Evolutionary conservation across 2,113 vertebrate species (phyloP), one percentile per base, ranked within the genome.

Genomic region (Anser cygnoides): DNA sequence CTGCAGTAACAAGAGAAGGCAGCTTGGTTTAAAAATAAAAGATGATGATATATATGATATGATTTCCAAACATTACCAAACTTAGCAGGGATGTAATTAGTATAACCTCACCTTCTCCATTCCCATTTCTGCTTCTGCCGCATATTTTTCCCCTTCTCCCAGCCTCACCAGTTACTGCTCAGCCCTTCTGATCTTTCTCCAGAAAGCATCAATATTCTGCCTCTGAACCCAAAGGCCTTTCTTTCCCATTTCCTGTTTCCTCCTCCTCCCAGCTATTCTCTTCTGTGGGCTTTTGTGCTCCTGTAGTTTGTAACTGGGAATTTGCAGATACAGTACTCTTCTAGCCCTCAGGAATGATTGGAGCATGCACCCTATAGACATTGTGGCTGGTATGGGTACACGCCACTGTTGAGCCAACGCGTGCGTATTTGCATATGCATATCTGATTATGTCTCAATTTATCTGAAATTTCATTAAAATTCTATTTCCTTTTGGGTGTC

Each of bases 391-490:
- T 86, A 93, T 75, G 68, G 79, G 80, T 61, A 77, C 50, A 78
- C 35, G 31, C 35, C 2, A 4, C 52, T 78, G 75, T 43, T 80
- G 63, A 89, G 67, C 66, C 28, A 75, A 71, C 66, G 81, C 25
- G 35, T n/a, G 23, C 74, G 31, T 63, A 58, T 92, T 95, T 86
- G 70, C 35, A 29, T 84, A 61, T 63, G 54, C n/a, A 43, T 86
- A 44, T 61, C 26, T 85, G 52, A 66, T 88, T 82, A 68, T 49
- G n/a, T 72, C 84, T 90, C 68, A 3, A 81, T 94, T 96, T 91
- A 92, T 82, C 87, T 91, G 52, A 94, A 83, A 95, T 88, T 35
- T 70, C 92, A 93, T 94, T 92, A 90, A 87, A 81, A 92, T 79
- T 77, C 82, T 87, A 63, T 94, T 96, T 89, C 84, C 35, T 83